A percentile compares a stretch with the other conserved stretches of the same genome.
These are phyloP conservation scores for Spodoptera frugiperda DNA, from an alignment of 1,140 invertebrate genomes.

Conservation along the genomic window DNA sequence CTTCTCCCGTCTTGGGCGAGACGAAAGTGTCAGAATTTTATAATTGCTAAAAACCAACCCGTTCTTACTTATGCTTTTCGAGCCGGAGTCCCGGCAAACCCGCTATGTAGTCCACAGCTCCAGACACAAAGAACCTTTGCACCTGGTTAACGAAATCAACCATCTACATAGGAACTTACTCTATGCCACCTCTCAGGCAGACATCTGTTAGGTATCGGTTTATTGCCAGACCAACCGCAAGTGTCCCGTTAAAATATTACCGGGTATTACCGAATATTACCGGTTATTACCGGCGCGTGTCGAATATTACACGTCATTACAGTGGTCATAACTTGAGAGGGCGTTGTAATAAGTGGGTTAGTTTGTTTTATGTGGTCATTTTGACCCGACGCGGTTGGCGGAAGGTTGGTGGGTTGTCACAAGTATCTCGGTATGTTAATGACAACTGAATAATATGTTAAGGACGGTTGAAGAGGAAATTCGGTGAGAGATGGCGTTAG, in stretches of 20 bases:
- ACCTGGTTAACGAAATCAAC: no score
- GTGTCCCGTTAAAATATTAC: constrained; percentile 81
- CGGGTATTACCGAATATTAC: constrained; percentile 73
- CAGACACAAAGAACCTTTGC: no score
- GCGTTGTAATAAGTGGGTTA: constrained; percentile 7
- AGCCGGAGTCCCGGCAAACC: no score
- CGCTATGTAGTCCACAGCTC: no score
- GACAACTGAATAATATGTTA: background rate
- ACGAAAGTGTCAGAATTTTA: no score
- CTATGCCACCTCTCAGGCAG: constrained; percentile 72
- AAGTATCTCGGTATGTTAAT: background rate
- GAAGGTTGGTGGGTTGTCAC: background rate
- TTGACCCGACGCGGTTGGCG: background rate
- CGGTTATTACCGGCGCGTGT: constrained; percentile 70
- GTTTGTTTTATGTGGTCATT: constrained; percentile 13
- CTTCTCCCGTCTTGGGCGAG: no score
- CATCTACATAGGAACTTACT: constrained; percentile 47
- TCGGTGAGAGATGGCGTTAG: no score
- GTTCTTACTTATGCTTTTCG: no score
- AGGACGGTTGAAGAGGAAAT: no score
- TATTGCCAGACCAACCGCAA: constrained; percentile 74
- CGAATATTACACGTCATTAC: constrained; percentile 70
- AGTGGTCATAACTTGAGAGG: constrained; percentile 50
- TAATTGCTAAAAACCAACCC: no score
- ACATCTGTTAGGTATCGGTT: constrained; percentile 80